Base-by-base conservation (phyloP, 2,888 invertebrate species). In the Athrips mouffetella region DNA sequence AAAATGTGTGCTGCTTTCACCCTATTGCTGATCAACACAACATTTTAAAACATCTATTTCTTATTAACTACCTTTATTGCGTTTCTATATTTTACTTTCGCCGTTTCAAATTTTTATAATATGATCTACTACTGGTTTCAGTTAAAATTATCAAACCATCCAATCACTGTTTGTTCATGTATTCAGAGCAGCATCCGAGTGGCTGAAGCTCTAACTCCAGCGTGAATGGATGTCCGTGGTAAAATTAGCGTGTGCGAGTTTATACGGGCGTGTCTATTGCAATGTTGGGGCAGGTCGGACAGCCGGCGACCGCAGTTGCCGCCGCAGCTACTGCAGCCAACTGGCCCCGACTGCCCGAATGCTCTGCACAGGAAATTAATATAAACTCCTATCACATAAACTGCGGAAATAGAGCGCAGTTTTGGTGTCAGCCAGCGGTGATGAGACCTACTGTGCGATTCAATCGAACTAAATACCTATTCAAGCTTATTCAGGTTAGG, bases 361-460 rank as follows among this genome's bases (percentile, higher is more conserved):
- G 18, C 3, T 15, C 73, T 72, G 74, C 76, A 79, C 80, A 81
- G 85, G 83, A 85, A 86, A 85, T 85, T 83, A 85, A 85, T 86
- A 85, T 82, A 82, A 85, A 85, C 84, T 83, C 79, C 76, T 74
- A 80, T 81, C 74, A 76, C 82, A 79, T 76, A 76, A 76, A 80
- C 80, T 79, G n/a, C n/a, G 67, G 66, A 64, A 76, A 74, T 56
- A 61, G 66, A 63, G 70, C 62, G 65, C 70, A 65, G 60, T 73
- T n/a, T 70, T 67, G 65, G 68, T 66, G 68, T 72, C 75, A 73
- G 68, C 60, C 67, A 65, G 60, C 76, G 65, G 74, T 81, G 81
- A 83, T 82, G 81, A 81, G 68, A 73, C 75, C 78, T 73, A 82
- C 82, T 84, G 80, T 80, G 70, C 63, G 66, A 76, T 76, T 76